Base-by-base conservation (phyloP, 1,140 invertebrate genomes). In the Diachasmimorpha longicaudata region DNA sequence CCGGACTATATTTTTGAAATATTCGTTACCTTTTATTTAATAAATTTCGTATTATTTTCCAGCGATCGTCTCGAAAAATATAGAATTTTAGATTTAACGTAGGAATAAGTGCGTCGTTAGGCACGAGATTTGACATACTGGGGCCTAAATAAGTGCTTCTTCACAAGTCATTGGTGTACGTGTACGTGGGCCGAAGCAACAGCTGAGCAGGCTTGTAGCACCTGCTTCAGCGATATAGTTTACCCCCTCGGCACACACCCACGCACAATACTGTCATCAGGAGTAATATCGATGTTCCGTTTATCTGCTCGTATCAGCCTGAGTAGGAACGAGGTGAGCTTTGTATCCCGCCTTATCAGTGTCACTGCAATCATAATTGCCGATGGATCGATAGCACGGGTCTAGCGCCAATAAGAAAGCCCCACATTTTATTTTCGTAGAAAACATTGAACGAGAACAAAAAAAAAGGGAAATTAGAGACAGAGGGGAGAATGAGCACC, bases 141-240 rank as follows among this genome's bases (percentile, higher is more conserved):
- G 31, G 31, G 31, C 6, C 31, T 31, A 31, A 6, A 31, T 31
- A 31, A 31, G 31, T 31, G 31, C 2, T 31, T 31, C 31, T 31
- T 31, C 31, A 31, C 31, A 31, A 31, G 31, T 6, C 31, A 31
- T 6, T 31, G 31, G 31, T 31, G 31, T 31, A 31, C 31, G 31
- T 69, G 21, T 68, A 10, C 42, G 55, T 70, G 63, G 11, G 36
- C 70, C 80, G 82, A 86, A 86, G 85, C 85, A 88, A 86, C 86
- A 88, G 86, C 86, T 88, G 86, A 87, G 85, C 21, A 14, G 84
- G 81, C 81, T 86, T 81, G 82, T 84, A 84, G 81, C 85, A 88
- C 86, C 86, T 87, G 85, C 84, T 82, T 78, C 80, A 14, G 9
- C 81, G 81, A 82, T 85, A 31, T 6, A 81, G 82, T 68, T 63